Base-by-base conservation (phyloP, 2,888 invertebrate species). In the Clostera curtula region DNA sequence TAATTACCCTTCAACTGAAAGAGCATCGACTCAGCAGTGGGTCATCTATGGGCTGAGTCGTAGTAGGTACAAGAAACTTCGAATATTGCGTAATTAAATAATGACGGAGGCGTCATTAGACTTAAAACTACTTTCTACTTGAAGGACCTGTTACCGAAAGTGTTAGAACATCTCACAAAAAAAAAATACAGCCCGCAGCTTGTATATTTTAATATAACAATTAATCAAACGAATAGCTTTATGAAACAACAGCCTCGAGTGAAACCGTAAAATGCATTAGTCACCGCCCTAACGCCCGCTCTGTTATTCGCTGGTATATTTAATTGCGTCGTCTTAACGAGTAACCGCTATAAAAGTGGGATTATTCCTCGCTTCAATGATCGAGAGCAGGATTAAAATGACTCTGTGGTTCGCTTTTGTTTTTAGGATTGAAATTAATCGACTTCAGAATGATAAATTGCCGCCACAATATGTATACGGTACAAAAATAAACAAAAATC, bases 321-420 rank as follows among this genome's bases (percentile, higher is more conserved):
- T 59, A 60, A 63, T 61, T 52, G 53, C 45, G 51, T 40, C 46
- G 36, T 49, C 47, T 53, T 62, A 57, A 62, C 49, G 55, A 60
- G 51, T 50, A 44, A 45, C 43, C 39, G 39, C 40, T 40, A 46
- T 52, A 52, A 58, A 56, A 49, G 39, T 40, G 48, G 47, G 53
- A 55, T 43, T 48, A 52, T 44, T 41, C 43, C 34, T 46, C 48
- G 42, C 44, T 46, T 36, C 47, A 49, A 48, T 49, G 43, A 49
- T 49, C 40, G 42, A 33, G 46, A 49, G 42, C 43, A 45, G 44
- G 49, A 61, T 56, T 52, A 55, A 56, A 56, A 57, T 41, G 43
- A 47, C 51, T 56, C 49, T 50, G 58, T 49, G 56, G 57, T 51
- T 50, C 31, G 30, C 36, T 31, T 47, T 38, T 48, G 32, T 46